Conservation (phyloP, 2,888 invertebrate species). For the Pristionchus entomophagus region DNA sequence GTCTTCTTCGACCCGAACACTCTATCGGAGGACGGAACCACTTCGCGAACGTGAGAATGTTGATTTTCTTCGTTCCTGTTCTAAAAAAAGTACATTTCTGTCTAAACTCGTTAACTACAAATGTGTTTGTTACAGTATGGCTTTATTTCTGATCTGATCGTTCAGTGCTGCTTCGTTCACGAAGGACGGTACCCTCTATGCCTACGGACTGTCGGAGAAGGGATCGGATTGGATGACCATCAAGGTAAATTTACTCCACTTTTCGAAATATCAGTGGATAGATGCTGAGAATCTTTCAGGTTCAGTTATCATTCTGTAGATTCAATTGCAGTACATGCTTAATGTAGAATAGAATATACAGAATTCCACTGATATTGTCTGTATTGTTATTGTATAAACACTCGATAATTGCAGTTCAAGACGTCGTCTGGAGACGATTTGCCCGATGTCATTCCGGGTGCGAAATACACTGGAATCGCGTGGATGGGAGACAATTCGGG, state of each 20-base stretch:
- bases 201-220: constrained; percentile 91
- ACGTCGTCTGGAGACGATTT: constrained; percentile 85
- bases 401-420: constrained; percentile 50
- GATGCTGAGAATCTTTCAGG: no score
- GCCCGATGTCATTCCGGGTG: constrained; percentile 89
- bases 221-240: constrained; percentile 98
- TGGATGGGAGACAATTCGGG: constrained; percentile 97
- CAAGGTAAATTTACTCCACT: constrained; percentile 74
- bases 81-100: no score
- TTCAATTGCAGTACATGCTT: not conserved
- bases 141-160: no score
- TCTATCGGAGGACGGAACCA: constrained; percentile 91
- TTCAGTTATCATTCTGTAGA: not conserved
- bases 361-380: not conserved
- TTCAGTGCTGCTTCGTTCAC: constrained; percentile 84
- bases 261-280: no score
- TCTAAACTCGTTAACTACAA: no score
- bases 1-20: constrained; percentile 96
- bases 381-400: not conserved
- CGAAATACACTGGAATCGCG: constrained; percentile 91
- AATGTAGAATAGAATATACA: not conserved
- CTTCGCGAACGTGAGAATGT: constrained; percentile 82
- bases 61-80: no score
- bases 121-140: no score
- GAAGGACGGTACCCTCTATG: constrained; percentile 90